phyloP scores from a whole-genome alignment of 2,113 vertebrate genomes.

The Beaufortia kweichowensis region DNA sequence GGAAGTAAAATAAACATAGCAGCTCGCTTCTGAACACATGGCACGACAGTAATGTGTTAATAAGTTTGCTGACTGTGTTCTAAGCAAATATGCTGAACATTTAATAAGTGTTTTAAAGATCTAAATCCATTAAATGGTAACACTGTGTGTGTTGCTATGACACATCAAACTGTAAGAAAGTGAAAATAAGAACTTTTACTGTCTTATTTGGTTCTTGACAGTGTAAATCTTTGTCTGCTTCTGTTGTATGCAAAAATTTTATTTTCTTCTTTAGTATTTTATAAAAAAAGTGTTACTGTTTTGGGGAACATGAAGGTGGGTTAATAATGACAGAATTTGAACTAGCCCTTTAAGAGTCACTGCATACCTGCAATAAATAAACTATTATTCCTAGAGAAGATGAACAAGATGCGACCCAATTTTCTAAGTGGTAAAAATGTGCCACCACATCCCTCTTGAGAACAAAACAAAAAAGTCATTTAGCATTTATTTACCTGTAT shows the following conservation, averaged over 20 bases:
- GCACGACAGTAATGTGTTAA: conserved; percentile 36
- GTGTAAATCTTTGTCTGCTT: too few species aligned
- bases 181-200: too few species aligned
- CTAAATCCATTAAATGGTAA: background rate
- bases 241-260: too few species aligned
- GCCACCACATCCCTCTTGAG: background rate
- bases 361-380: background rate
- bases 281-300: too few species aligned
- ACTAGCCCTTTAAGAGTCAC: background rate
- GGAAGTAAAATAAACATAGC: background rate
- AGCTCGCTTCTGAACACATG: conserved; percentile 1
- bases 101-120: conserved; percentile 11
- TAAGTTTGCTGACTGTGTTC: conserved; percentile 14
- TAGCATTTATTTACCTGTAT: conserved; percentile 13
- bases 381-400: background rate
- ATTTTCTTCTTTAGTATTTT: too few species aligned
- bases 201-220: too few species aligned
- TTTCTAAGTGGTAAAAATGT: background rate
- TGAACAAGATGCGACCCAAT: background rate
- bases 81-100: conserved; percentile 11
- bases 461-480: background rate
- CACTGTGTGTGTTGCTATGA: background rate
- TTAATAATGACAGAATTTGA: too few species aligned
- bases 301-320: too few species aligned
- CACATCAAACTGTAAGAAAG: too few species aligned